Conservation (phyloP, 1,140 invertebrate genomes). For the Leguminivora glycinivorella region DNA sequence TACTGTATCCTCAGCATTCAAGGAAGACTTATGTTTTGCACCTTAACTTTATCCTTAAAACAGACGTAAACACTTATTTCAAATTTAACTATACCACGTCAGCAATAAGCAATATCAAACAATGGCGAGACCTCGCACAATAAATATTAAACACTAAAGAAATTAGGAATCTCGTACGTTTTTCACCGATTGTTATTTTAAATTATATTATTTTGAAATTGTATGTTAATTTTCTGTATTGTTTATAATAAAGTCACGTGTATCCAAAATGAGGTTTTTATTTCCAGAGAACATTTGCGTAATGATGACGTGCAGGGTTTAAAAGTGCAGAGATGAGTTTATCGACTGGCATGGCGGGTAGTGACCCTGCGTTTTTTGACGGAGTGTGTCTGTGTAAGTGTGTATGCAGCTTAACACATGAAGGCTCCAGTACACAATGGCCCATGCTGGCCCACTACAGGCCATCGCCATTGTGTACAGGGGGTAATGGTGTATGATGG, state of each 20-base stretch:
- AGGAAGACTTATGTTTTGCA: no score
- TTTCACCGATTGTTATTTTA: neutral
- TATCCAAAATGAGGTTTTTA: neutral
- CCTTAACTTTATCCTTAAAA: no score
- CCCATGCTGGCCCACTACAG: no score
- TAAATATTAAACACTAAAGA: slow-evolving; percentile 18
- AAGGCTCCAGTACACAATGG: no score
- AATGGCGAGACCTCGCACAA: neutral
- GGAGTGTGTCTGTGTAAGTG: no score
- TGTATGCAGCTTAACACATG: no score
- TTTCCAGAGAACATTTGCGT: neutral
- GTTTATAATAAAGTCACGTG: neutral
- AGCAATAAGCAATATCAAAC: neutral
- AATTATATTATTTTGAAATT: neutral
- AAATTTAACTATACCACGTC: neutral
- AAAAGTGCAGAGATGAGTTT: no score
- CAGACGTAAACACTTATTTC: neutral
- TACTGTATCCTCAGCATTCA: no score
- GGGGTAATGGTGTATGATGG: no score
- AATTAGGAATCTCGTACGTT: neutral
- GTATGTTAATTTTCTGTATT: slow-evolving; percentile 5
- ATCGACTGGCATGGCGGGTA: no score
- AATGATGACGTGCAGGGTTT: neutral
- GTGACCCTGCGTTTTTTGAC: no score
- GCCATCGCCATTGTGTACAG: no score